Evolutionary conservation across 2,113 vertebrate species (phyloP).

Genomic region (Phyllostomus hastatus): DNA sequence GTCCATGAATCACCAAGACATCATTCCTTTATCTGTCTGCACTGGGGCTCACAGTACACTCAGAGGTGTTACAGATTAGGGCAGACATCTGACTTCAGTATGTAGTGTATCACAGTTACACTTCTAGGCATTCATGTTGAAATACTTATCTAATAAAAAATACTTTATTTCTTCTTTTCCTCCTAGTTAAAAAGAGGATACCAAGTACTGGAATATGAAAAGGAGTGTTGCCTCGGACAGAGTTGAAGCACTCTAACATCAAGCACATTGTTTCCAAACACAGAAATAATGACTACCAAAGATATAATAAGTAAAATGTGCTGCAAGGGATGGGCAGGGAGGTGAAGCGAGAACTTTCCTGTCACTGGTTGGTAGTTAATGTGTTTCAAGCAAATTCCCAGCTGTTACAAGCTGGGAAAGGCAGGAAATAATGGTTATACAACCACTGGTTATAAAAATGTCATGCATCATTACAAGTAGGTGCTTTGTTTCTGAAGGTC

Average conservation of each 20-base stretch:
- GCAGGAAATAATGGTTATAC: not conserved
- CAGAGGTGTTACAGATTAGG: fast-evolving
- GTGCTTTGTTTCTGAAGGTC: not conserved
- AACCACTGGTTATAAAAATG: not conserved
- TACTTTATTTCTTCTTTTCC: no score
- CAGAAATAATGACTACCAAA: not conserved
- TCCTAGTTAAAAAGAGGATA: not conserved
- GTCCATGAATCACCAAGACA: not conserved
- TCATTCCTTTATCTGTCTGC: no score
- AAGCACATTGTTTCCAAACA: not conserved
- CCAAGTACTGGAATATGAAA: not conserved
- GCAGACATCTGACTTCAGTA: fast-evolving
- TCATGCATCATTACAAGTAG: not conserved
- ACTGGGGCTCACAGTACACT: fast-evolving
- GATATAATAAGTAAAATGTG: not conserved
- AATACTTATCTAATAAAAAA: not conserved
- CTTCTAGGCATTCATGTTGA: not conserved
- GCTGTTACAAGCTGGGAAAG: not conserved
- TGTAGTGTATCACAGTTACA: fast-evolving
- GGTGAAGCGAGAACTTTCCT: no score
- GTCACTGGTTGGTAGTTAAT: not conserved
- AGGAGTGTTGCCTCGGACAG: not conserved
- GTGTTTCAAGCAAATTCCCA: not conserved
- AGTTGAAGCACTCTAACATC: not conserved
- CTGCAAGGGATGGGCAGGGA: not conserved